Evolutionary conservation across 2,888 invertebrate species (phyloP), one percentile per base, ranked within the genome.

Genomic region (Cerastis rubricosa): DNA sequence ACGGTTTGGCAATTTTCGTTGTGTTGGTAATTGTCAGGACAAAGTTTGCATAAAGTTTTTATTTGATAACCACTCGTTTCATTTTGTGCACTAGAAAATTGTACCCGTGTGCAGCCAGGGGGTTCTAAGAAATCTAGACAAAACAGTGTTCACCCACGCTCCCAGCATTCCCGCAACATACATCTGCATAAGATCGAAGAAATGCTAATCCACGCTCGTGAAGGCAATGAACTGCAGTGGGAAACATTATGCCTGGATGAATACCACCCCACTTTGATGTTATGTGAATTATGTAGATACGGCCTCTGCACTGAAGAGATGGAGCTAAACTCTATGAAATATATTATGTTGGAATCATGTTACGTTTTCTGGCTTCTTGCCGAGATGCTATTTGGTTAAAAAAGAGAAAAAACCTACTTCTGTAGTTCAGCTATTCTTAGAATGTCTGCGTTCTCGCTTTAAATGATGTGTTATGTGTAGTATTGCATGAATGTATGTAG

Each of bases 211-310:
- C 76, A 1, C 67, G 49, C 74, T 76, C 74, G 85, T 74, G 65
- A 49, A 85, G 76, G 78, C 87, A 87, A 77, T 80, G 86, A 85
- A 71, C 78, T 83, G 86, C 83, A 87, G 78, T 80, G 78, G 67
- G 80, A 75, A 74, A 77, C 76, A 78, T 80, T 79, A 76, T 78
- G 86, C 78, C 67, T 77, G 78, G 70, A 64, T 87, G 86, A 75
- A 73, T 83, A 64, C 69, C 70, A 78, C 73, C 78, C 87, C 63
- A 69, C 88, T 86, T 85, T 86, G 80, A 85, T 87, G 78, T 81
- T 74, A 78, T 77, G 67, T 73, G 67, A 73, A 86, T 72, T 77
- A 86, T 83, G 83, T 72, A 83, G 72, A 84, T 83, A 85, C n/a
- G 61, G 74, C 66, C 86, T 76, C 54, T 81, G 68, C 74, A 47